phyloP scores from a whole-genome alignment of 2,888 invertebrate species.

The Phyllotreta striolata region DNA sequence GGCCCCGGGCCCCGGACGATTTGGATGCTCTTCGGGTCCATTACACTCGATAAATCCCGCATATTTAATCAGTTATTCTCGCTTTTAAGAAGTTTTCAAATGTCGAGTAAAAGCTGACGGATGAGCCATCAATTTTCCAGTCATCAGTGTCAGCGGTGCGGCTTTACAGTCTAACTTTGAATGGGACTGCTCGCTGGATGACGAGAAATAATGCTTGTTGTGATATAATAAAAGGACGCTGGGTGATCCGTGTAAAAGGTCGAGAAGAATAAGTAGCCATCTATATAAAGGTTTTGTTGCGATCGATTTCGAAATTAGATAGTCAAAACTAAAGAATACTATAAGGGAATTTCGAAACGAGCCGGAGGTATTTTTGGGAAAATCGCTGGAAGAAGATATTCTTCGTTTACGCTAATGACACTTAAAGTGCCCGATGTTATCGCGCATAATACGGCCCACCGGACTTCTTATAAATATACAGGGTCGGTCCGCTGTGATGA shows the following conservation, averaged over 20 bases:
- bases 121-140: constrained; percentile 51
- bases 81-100: constrained; percentile 39
- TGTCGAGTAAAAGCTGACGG: constrained; percentile 42
- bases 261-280: too few relatives aligned
- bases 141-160: constrained; percentile 51
- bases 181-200: constrained; percentile 30
- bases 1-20: constrained; percentile 24
- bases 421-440: too few relatives aligned
- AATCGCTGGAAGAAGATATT: too few relatives aligned
- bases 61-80: constrained; percentile 41
- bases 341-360: too few relatives aligned
- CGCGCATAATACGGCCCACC: too few relatives aligned
- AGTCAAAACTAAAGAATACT: too few relatives aligned
- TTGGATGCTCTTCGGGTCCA: constrained; percentile 31
- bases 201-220: constrained; percentile 36
- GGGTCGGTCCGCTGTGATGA: too few relatives aligned
- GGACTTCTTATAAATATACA: too few relatives aligned
- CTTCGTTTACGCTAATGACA: too few relatives aligned
- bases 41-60: constrained; percentile 39
- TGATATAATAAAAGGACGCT: constrained; percentile 32
- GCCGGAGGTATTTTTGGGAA: too few relatives aligned
- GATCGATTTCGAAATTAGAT: too few relatives aligned
- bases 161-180: constrained; percentile 40
- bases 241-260: neutral
- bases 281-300: too few relatives aligned